Conservation (phyloP, 2,888 invertebrate species). For the Leucozona laternaria region DNA sequence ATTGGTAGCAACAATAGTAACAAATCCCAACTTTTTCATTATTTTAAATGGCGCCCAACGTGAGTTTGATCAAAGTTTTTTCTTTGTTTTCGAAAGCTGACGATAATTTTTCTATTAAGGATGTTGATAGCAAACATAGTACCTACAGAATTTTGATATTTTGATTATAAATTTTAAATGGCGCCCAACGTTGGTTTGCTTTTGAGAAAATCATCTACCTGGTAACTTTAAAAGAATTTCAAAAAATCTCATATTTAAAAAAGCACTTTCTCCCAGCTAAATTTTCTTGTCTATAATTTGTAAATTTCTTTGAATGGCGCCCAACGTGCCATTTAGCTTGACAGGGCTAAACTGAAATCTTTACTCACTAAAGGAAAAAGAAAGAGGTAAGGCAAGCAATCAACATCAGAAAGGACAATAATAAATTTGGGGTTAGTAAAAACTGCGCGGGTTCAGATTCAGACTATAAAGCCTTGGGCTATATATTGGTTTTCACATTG, state of each 20-base stretch:
- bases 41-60: conserved; percentile 10
- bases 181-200: background rate
- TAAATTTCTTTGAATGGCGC: background rate
- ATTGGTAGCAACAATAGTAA: too few relatives aligned
- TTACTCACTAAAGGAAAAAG: too few relatives aligned
- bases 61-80: background rate
- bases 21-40: background rate
- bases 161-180: background rate
- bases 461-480: conserved; percentile 1
- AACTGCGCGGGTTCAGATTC: background rate
- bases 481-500: conserved; percentile 57
- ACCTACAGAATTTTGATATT: too few relatives aligned
- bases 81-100: too few relatives aligned
- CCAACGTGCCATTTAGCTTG: background rate
- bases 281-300: background rate
- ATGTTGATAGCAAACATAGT: too few relatives aligned
- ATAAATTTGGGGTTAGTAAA: background rate
- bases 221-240: too few relatives aligned
- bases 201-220: too few relatives aligned
- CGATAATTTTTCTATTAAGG: too few relatives aligned
- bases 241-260: too few relatives aligned
- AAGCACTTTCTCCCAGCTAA: background rate
- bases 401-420: background rate
- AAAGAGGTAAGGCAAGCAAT: background rate
- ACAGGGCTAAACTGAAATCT: background rate